phyloP scores from a whole-genome alignment of 35 echinoderm and acorn worm species.

The Ophiothrix spiculata region DNA sequence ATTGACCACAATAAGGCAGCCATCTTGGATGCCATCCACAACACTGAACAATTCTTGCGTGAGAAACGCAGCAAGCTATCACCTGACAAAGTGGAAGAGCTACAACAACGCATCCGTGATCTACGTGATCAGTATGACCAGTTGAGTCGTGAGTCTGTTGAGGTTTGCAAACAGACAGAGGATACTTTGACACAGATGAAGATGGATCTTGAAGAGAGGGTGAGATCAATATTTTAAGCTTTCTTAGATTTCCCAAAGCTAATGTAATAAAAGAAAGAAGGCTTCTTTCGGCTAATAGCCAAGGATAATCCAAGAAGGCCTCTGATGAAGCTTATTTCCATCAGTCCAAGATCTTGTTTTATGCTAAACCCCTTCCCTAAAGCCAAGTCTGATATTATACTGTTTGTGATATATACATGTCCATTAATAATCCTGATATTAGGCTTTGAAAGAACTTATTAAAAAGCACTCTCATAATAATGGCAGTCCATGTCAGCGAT shows the following conservation, averaged over 20 bases:
- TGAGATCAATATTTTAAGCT: neutral
- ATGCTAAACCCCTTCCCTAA: too few relatives aligned
- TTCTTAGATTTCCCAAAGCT: neutral
- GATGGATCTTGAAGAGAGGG: conserved; percentile 72
- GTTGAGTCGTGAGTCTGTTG: conserved; percentile 61
- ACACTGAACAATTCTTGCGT: conserved; percentile 81
- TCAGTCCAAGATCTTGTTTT: neutral
- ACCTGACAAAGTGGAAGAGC: conserved; percentile 65
- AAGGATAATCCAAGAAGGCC: too few relatives aligned
- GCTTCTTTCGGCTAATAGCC: neutral
- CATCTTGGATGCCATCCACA: conserved; percentile 92
- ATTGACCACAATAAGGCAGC: conserved; percentile 90
- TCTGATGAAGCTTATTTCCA: neutral
- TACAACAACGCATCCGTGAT: conserved; percentile 68
- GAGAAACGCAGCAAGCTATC: conserved; percentile 88
- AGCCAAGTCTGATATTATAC: too few relatives aligned
- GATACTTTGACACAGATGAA: conserved; percentile 54
- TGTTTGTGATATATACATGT: too few relatives aligned
- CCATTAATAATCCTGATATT: too few relatives aligned
- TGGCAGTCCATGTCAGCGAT: too few relatives aligned
- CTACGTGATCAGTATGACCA: conserved; percentile 84
- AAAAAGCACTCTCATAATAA: too few relatives aligned
- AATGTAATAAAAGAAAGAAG: neutral
- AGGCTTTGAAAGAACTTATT: too few relatives aligned
- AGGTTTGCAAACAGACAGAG: conserved; percentile 62